Evolutionary conservation across 1,140 invertebrate genomes (phyloP), one percentile per base, ranked within the genome.

Genomic region (Eupeodes corollae): DNA sequence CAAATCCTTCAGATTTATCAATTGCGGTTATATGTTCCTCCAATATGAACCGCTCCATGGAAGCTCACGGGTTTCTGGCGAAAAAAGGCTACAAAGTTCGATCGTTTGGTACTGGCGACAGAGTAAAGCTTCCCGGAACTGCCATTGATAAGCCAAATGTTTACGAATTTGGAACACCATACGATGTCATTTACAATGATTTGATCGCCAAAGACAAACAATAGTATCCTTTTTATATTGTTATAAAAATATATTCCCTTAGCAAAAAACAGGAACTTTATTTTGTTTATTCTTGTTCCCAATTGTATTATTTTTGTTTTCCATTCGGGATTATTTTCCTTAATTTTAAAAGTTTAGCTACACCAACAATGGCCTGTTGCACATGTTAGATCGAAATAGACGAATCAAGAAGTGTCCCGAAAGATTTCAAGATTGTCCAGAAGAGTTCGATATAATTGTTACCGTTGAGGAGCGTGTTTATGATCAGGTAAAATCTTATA

Each of bases 11-110:
- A 38, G 76, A 83, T 58, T 74, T 94, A 55, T 83, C 78, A 63
- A 79, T 97, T 59, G 95, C 95, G 11, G 91, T 99, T 40, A 89
- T 96, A 52, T 99, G 96, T 72, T 98, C 93, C 6, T 96, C 92
- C 60, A 99, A 99, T 70, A 98, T 98, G 89, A 99, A 99, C 66
- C 76, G 96, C 50, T 97, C 91, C 59, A 99, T 99, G 96, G 96
- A 99, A 76, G 94, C 95, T 12, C 96, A 99, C 77, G 88, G 88
- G 45, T 94, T 95, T 71, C 70, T 99, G 16, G 84, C 86, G 45
- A 98, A 99, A 77, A 96, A 96, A 66, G 95, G 95, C 2, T 99
- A 94, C 60, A 84, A 84, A 60, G 94, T 99, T 1, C 78, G 88
- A 63, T 98, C 94, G 1, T 99, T 91, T 75, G 97, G 97, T 9